Percentiles rank a stretch among this genome's conserved stretches.
Conservation (phyloP, 2,797 vertebrate genomes). For the Anomalospiza imberbis region DNA sequence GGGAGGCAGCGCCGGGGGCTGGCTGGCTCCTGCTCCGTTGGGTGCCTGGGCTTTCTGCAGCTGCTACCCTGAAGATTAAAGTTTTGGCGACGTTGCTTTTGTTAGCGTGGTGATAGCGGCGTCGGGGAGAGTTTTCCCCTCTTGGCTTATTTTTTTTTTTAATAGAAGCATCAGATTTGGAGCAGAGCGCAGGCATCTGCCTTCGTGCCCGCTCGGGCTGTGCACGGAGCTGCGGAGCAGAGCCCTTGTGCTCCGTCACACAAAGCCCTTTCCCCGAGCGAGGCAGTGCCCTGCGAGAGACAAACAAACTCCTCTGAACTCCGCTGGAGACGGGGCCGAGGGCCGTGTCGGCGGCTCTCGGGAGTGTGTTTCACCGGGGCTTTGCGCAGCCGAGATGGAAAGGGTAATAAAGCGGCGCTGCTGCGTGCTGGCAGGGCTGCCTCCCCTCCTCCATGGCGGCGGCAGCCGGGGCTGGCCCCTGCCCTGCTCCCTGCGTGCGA, state of each 20-base stretch:
- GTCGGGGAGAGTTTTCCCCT: neutral
- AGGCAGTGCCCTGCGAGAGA: neutral
- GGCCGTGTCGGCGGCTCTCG: neutral
- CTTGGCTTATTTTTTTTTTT: neutral
- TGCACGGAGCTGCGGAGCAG: neutral
- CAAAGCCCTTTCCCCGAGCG: neutral
- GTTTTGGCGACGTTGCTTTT: neutral
- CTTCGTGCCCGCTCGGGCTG: neutral
- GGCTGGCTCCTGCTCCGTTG: neutral
- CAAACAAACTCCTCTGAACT: neutral
- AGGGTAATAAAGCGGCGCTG: slow-evolving; percentile 23
- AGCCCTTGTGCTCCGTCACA: neutral
- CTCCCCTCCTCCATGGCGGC: slow-evolving; percentile 10
- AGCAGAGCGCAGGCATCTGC: neutral
- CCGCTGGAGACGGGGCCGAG: neutral
- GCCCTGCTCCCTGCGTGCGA: neutral
- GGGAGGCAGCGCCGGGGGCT: neutral
- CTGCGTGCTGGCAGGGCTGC: neutral
- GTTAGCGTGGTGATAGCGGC: neutral
- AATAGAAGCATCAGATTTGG: neutral
- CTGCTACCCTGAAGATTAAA: neutral
- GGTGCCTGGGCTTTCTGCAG: neutral
- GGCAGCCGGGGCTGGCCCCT: neutral
- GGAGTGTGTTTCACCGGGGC: neutral
- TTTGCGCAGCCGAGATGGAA: neutral